Evolutionary conservation across 2,888 invertebrate genomes (phyloP).

Genomic region (Graphium colonna): DNA sequence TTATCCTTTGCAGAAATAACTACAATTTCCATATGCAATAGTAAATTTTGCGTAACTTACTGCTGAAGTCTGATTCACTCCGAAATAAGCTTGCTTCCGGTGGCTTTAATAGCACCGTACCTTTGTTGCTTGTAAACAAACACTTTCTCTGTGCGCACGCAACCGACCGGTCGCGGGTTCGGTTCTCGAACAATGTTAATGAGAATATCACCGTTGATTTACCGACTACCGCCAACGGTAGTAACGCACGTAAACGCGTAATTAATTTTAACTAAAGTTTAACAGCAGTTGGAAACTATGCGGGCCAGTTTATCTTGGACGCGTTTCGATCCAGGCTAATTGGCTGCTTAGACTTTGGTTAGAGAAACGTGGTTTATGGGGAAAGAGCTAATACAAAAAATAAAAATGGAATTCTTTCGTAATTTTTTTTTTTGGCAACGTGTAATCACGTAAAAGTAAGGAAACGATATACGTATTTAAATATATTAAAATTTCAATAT

Average conservation of each 20-base stretch:
- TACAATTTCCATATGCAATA: not conserved
- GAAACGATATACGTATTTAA: too few species aligned
- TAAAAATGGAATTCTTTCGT: too few species aligned
- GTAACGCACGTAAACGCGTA: not conserved
- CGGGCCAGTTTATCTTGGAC: not conserved
- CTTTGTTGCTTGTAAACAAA: slow-evolving; percentile 29
- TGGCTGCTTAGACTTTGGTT: not conserved
- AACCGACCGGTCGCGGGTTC: slow-evolving; percentile 64
- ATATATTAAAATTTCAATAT: too few species aligned
- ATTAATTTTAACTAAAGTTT: not conserved
- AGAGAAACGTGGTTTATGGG: too few species aligned
- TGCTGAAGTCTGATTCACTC: not conserved
- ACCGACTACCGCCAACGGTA: slow-evolving; percentile 33
- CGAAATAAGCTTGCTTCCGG: not conserved
- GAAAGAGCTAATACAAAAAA: too few species aligned
- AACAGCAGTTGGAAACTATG: not conserved
- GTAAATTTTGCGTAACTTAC: not conserved
- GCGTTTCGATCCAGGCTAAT: not conserved
- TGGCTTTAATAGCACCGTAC: not conserved
- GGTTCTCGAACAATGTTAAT: slow-evolving; percentile 67
- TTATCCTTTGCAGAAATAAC: too few species aligned
- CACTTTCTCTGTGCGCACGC: slow-evolving; percentile 68
- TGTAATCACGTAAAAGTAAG: too few species aligned
- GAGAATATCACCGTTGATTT: slow-evolving; percentile 71
- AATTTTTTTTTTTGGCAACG: too few species aligned